Base-by-base conservation (phyloP, 1,140 invertebrate genomes). In the Atta texana region DNA sequence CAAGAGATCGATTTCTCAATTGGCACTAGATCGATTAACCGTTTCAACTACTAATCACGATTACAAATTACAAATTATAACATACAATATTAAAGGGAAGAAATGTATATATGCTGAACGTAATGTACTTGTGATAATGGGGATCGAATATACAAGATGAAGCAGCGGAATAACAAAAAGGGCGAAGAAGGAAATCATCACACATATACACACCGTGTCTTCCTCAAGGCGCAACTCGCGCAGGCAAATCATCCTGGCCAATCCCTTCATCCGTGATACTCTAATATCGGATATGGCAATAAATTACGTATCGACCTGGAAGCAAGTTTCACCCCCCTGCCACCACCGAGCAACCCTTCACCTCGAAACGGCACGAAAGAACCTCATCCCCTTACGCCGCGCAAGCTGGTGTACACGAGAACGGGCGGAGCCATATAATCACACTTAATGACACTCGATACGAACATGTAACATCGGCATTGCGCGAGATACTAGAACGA, bases 371-470 rank as follows among this genome's bases (percentile, higher is more conserved):
- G 90, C 88, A 89, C 87, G 88, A 75, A 89, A 49, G 39, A 86
- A 80, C 81, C 76, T 87, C 84, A 6, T 0, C 66, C 71, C 64
- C 85, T 66, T 39, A 4, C 39, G 51, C 31, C 55, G 49, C 82
- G 44, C 57, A 16, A 0, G 39, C 24, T 31, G 61, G 49, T 31
- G 89, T 91, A 92, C 91, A 93, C 90, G 92, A 89, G 91, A 93
- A 92, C 90, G 75, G 90, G 89, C 93, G 89, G 90, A 88, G 92
- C 92, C 92, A 93, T 91, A 93, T 93, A 94, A 94, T 93, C 92
- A 92, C 90, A 91, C 92, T 94, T 93, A 94, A 93, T 93, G 91
- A 93, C 92, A 92, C 91, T 93, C 91, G 92, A 94, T 92, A 90
- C 85, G 90, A 91, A 91, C 92, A 89, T 92, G 92, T 92, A 93